These are phyloP conservation scores for Geococcyx californianus DNA, from an alignment of 2,113 vertebrate genomes.

Conservation along the genomic window DNA sequence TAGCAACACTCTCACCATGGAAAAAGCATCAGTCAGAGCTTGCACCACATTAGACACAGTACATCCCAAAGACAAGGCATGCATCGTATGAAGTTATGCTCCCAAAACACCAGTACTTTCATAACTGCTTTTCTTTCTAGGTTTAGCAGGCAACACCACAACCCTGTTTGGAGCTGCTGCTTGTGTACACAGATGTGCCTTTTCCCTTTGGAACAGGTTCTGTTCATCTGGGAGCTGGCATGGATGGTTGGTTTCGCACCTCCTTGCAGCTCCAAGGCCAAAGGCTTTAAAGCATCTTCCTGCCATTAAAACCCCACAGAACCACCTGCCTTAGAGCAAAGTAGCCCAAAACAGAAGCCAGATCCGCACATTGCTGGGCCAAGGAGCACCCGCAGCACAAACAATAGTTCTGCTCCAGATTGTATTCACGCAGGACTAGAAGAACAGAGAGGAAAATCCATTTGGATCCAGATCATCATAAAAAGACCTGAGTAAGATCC, in stretches of 20 bases:
- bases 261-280: background rate
- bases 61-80: background rate
- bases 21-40: background rate
- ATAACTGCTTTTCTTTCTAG: background rate
- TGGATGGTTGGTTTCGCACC: background rate
- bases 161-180: background rate
- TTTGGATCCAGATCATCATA: background rate
- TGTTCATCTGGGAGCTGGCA: background rate
- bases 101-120: accelerated
- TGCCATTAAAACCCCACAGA: background rate
- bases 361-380: background rate
- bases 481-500: background rate
- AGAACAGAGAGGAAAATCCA: background rate
- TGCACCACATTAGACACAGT: background rate
- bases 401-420: background rate
- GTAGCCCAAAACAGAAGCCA: background rate
- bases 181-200: background rate
- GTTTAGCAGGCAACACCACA: background rate
- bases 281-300: background rate
- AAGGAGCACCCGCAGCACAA: background rate
- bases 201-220: background rate
- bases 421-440: background rate
- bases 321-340: background rate
- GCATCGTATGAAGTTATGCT: background rate
- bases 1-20: background rate